These are phyloP conservation scores for Premnoplex brunnescens DNA, from an alignment of 2,797 vertebrate species.

Conservation along the genomic window DNA sequence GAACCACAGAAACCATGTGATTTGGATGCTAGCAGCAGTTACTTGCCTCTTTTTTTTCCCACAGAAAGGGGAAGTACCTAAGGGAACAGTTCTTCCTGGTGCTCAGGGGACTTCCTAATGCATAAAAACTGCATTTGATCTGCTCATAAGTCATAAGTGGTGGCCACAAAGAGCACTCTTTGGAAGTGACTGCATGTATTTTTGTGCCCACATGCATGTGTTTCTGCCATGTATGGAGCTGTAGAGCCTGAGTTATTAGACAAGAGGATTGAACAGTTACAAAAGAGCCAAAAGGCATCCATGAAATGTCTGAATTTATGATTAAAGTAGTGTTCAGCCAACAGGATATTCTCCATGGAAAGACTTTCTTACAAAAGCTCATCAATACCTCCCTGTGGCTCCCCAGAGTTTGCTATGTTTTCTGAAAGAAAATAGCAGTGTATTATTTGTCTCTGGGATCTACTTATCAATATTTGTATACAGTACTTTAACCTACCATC, in stretches of 20 bases:
- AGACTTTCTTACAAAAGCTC: background rate
- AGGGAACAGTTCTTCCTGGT: background rate
- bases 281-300: background rate
- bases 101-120: background rate
- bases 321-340: background rate
- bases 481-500: background rate
- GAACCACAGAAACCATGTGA: background rate
- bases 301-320: background rate
- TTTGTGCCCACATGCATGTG: rapidly evolving
- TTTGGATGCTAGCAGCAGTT: background rate
- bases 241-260: background rate
- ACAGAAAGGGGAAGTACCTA: background rate
- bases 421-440: background rate
- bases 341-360: background rate
- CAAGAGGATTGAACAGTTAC: background rate
- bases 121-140: background rate
- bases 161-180: background rate
- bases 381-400: background rate
- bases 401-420: background rate
- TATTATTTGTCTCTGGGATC: background rate
- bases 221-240: background rate
- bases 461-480: background rate
- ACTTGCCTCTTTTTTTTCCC: background rate
- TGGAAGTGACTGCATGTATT: background rate
- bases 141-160: background rate